Evolutionary conservation across 2,797 vertebrate species (phyloP), one percentile per base, ranked within the genome.

Genomic region (Allobates femoralis): DNA sequence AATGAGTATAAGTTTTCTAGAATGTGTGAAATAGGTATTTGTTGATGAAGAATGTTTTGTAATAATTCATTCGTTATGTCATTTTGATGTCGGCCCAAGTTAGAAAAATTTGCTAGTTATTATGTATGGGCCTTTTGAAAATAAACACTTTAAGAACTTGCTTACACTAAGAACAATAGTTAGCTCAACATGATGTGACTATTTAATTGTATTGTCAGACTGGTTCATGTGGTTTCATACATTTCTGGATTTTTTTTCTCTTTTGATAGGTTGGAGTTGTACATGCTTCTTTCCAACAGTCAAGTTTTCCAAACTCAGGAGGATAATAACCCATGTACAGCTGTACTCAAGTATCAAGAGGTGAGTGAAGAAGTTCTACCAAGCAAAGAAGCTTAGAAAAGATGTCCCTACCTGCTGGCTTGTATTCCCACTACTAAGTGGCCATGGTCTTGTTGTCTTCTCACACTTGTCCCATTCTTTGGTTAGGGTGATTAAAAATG

Each of bases 241-340:
- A 87, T 85, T 78, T 30, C 16, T 21, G 50, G 19, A 0, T 77
- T 78, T 46, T 80, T n/a, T 67, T 46, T 2, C 19, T 0, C 0
- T 87, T 56, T 78, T 82, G 30, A 32, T 85, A 87, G 88, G 60
- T 80, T 89, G 84, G 88, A 90, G n/a, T 82, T 93, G n/a, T 90
- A 37, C 26, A 51, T 85, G 79, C 75, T 91, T 62, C 84, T 91
- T 83, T 88, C 89, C 78, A 91, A 92, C 0, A 87, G 90, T 56
- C 23, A 75, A 51, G 77, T 90, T 60, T 91, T 88, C 77, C 90
- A 91, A 89, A 55, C 53, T 19, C 30, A 19, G 28, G 69, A 85
- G 32, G 73, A 37, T 30, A 53, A 62, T 75, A n/a, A 46, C n/a
- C 30, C 3, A 19, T 21, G 15, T 23, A 69, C 23, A 56, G 8